phyloP scores from a whole-genome alignment of 2,888 invertebrate genomes.

The Sesamia inferens region DNA sequence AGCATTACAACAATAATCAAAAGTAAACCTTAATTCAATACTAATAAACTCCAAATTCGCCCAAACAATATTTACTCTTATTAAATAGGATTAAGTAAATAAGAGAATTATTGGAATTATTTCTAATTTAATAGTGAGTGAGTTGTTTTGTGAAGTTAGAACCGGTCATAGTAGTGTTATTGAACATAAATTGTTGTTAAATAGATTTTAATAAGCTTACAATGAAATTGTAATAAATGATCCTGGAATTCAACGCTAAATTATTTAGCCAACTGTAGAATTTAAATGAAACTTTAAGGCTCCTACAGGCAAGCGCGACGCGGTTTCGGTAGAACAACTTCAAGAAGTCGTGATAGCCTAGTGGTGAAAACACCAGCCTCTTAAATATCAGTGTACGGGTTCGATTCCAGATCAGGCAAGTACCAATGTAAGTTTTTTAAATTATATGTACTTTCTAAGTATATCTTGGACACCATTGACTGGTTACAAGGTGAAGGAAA shows the following conservation, averaged over 20 bases:
- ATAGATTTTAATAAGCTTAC: slow-evolving; percentile 47
- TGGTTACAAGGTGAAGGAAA: too few relatives aligned
- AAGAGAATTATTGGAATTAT: slow-evolving; percentile 43
- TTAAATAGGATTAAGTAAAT: slow-evolving; percentile 40
- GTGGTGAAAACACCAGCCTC: too few relatives aligned
- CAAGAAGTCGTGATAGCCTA: too few relatives aligned
- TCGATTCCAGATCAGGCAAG: too few relatives aligned
- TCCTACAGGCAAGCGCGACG: neutral
- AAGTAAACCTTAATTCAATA: slow-evolving; percentile 15
- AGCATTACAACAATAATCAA: neutral
- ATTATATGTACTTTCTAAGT: too few relatives aligned
- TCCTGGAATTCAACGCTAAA: slow-evolving; percentile 30
- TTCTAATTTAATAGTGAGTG: slow-evolving; percentile 47
- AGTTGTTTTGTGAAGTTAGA: slow-evolving; percentile 48
- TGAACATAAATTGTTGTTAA: slow-evolving; percentile 48
- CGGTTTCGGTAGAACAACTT: neutral
- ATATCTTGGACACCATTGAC: too few relatives aligned
- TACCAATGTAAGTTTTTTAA: too few relatives aligned
- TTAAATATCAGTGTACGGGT: too few relatives aligned
- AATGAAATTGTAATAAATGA: slow-evolving; percentile 49
- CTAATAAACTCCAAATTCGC: neutral
- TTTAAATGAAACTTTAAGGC: neutral
- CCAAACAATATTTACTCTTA: neutral
- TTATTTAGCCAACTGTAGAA: slow-evolving; percentile 23
- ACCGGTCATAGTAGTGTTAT: slow-evolving; percentile 38